These are phyloP conservation scores for Athetis lepigone DNA, from an alignment of 2,888 invertebrate species.

Conservation along the genomic window DNA sequence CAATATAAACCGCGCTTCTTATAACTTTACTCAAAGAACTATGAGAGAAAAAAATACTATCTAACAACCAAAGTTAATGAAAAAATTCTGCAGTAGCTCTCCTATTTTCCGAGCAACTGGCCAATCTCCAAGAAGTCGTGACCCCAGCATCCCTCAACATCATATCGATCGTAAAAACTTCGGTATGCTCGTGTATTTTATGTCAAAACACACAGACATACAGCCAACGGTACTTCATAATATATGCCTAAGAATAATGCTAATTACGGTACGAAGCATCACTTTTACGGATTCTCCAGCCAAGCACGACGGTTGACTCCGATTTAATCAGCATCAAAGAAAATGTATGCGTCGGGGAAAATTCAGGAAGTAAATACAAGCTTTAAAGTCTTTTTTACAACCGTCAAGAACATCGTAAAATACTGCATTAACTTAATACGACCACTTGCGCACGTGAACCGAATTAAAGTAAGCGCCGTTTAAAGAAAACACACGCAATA, in stretches of 20 bases:
- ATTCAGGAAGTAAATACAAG: slow-evolving; percentile 11
- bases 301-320: slow-evolving; percentile 21
- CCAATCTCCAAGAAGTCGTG: slow-evolving; percentile 16
- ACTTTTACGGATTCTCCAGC: slow-evolving; percentile 12
- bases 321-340: slow-evolving; percentile 20
- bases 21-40: too few relatives aligned
- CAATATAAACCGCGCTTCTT: too few relatives aligned
- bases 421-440: slow-evolving; percentile 18
- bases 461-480: slow-evolving; percentile 28
- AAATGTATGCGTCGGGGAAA: slow-evolving; percentile 6
- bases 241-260: slow-evolving; percentile 8
- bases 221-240: not conserved
- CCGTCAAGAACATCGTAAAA: slow-evolving; percentile 6
- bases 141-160: slow-evolving; percentile 19
- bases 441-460: slow-evolving; percentile 20
- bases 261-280: slow-evolving; percentile 22
- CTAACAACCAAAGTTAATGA: not conserved
- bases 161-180: slow-evolving; percentile 26
- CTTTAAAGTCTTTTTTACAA: slow-evolving; percentile 11
- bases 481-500: slow-evolving; percentile 53
- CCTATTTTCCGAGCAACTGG: slow-evolving; percentile 21
- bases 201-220: slow-evolving; percentile 9
- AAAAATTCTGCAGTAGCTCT: not conserved
- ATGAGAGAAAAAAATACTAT: too few relatives aligned
- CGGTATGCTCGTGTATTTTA: slow-evolving; percentile 10